A percentile compares a stretch with the other conserved stretches of the same genome.
phyloP scores from a whole-genome alignment of 2,113 vertebrate genomes.

The Callopanchax toddi region DNA sequence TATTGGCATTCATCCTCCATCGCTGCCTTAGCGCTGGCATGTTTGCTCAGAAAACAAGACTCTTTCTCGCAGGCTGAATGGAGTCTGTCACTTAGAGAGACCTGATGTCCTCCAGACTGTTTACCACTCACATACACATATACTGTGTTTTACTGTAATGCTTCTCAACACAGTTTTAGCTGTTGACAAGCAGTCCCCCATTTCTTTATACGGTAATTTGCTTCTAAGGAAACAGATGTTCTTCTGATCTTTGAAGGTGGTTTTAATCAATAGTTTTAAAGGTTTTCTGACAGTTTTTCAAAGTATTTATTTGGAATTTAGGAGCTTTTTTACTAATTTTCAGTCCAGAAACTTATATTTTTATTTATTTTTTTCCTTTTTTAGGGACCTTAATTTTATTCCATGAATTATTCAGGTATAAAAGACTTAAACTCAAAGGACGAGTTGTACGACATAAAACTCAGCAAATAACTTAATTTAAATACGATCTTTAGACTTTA shows the following conservation, averaged over 20 bases:
- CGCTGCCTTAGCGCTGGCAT: constrained; percentile 54
- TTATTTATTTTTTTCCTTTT: background rate
- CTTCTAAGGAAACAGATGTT: no score
- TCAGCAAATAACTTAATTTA: no score
- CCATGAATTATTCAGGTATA: background rate
- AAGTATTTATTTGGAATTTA: background rate
- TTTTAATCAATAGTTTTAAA: no score
- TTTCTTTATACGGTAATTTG: no score
- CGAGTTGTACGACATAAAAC: no score
- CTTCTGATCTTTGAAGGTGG: no score
- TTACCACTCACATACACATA: background rate
- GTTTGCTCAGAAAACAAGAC: constrained; percentile 68
- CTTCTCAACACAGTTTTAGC: no score
- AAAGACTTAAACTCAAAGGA: no score
- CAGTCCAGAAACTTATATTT: background rate
- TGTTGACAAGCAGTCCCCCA: no score
- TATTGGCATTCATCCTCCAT: constrained; percentile 70
- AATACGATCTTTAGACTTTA: no score
- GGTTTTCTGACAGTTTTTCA: no score
- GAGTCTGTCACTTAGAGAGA: constrained; percentile 31
- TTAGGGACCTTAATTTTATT: no score
- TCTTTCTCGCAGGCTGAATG: constrained; percentile 60
- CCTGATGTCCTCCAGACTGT: background rate
- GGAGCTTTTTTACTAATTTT: background rate
- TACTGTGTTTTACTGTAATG: background rate